phyloP scores from a whole-genome alignment of 2,113 vertebrate species.

The Zosterops pallidus region DNA sequence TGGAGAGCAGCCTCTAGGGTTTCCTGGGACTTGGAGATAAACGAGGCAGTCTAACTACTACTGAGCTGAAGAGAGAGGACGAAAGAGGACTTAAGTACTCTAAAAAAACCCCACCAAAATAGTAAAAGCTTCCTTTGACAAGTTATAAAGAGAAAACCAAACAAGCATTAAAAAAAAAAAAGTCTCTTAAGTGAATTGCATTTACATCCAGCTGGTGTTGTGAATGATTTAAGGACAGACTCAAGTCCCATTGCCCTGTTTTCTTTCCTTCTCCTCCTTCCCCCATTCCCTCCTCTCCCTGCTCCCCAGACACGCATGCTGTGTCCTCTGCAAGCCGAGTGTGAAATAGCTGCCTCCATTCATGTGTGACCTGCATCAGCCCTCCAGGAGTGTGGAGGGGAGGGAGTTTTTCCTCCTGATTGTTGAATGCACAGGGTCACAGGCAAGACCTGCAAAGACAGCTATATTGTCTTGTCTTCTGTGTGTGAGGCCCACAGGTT shows the following conservation, averaged over 20 bases:
- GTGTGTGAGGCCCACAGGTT: neutral
- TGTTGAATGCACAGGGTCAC: neutral
- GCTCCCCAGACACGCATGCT: rapidly evolving
- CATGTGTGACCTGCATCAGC: constrained; percentile 7
- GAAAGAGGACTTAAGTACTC: neutral
- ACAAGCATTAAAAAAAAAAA: neutral
- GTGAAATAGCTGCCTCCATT: constrained; percentile 48
- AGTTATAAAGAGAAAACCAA: neutral
- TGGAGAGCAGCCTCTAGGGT: neutral
- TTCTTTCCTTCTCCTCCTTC: neutral
- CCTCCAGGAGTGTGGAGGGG: rapidly evolving
- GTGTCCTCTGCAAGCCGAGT: constrained; percentile 29
- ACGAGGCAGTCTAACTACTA: neutral
- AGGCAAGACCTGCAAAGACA: neutral
- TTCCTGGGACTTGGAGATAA: neutral
- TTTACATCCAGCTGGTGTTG: neutral
- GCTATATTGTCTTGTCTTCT: neutral
- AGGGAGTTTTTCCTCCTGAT: neutral
- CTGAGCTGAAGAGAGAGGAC: neutral
- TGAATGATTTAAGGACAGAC: neutral
- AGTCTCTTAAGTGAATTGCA: neutral
- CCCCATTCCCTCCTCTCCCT: neutral
- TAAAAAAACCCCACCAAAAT: neutral
- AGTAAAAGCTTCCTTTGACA: neutral
- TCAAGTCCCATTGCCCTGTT: neutral